Evolutionary conservation across 2,888 invertebrate genomes (phyloP), one percentile per base, ranked within the genome.

Genomic region (Cheilosia urbana): DNA sequence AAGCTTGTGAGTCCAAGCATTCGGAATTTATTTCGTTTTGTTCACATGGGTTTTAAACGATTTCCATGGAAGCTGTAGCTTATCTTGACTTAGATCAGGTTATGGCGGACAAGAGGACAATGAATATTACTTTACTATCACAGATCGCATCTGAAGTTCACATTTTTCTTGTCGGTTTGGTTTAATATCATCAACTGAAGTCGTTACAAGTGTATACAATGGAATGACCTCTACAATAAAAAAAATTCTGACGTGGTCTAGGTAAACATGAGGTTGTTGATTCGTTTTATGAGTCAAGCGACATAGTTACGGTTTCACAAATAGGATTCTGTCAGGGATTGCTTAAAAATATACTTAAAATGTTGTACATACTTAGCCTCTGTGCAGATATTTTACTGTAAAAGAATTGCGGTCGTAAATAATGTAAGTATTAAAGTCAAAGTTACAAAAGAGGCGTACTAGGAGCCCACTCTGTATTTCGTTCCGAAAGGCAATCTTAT

Each of bases 121-220:
- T 84, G 75, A 84, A 84, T 84, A 80, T 66, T 62, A 40, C 13
- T 83, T 76, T 60, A 60, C 65, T 75, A 84, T 84, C 80, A 53
- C 40, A n/a, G 51, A 65, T 66, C 60, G 21, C 51, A 83, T 73
- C 68, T 68, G 45, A 37, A 40, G 62, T 80, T 69, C 30, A 69
- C 72, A 63, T 78, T 73, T 66, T 63, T 62, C 55, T 34, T 69
- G 69, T 75, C 57, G 68, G 65, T 7, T 2, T 45, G 45, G 15
- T 84, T 57, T 71, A 73, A 69, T 69, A 80, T 24, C 57, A 34
- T 11, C 9, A 58, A 27, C 4, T 19, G 6, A 40, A 45, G 49
- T 62, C 75, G 68, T 34, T 58, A 62, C 73, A 84, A 78, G 75
- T 79, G 62, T 19, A 30, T 6, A 53, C 3, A 37, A 19, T 57